Conservation (phyloP, 2,113 vertebrate genomes). For the Cryptotis parvus region DNA sequence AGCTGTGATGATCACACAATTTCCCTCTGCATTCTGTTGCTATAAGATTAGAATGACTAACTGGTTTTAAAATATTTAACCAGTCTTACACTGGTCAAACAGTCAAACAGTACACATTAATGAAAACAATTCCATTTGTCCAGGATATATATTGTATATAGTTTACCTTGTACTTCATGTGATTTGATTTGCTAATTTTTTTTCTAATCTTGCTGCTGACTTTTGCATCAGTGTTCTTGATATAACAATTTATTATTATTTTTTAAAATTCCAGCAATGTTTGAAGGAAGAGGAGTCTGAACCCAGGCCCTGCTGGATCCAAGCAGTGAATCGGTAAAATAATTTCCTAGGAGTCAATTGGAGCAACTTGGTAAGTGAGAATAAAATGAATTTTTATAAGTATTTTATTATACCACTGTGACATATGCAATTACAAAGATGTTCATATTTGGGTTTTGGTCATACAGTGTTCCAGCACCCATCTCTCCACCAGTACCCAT, state of each 20-base stretch:
- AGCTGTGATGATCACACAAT: not conserved
- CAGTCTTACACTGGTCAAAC: not conserved
- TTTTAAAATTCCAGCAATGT: not conserved
- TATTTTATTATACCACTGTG: too few species aligned
- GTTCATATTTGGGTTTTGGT: too few species aligned
- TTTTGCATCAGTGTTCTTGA: constrained; percentile 7
- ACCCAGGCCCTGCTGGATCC: too few species aligned
- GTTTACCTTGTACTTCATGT: not conserved
- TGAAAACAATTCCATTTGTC: not conserved
- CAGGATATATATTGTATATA: not conserved
- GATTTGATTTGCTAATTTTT: not conserved
- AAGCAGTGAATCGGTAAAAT: too few species aligned
- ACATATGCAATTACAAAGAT: too few species aligned
- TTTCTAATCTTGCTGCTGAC: not conserved
- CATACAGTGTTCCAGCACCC: too few species aligned
- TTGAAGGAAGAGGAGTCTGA: not conserved
- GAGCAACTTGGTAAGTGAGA: too few species aligned
- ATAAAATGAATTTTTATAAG: too few species aligned
- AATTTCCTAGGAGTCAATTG: too few species aligned
- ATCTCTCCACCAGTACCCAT: too few species aligned
- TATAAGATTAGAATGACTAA: too few species aligned
- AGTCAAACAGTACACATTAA: too few species aligned
- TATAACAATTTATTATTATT: not conserved
- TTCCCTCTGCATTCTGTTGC: not conserved
- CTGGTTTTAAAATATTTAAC: not conserved